These are phyloP conservation scores for Coleophora flavipennella DNA, from an alignment of 2,888 invertebrate species.

Conservation along the genomic window DNA sequence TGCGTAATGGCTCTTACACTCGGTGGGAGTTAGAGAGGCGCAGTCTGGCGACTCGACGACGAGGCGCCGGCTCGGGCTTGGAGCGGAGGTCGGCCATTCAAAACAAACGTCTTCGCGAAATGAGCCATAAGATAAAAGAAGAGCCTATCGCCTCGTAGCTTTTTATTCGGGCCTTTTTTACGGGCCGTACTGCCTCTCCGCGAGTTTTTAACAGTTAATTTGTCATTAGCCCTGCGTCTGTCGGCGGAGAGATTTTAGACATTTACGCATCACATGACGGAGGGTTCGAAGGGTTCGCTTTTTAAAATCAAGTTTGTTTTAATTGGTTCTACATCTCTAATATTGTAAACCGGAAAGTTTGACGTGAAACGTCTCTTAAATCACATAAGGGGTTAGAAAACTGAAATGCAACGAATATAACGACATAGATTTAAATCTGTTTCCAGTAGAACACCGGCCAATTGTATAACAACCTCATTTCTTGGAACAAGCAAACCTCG, in stretches of 20 bases:
- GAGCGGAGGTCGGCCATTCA: conserved; percentile 27
- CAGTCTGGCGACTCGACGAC: conserved; percentile 1
- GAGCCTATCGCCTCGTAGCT: conserved; percentile 28
- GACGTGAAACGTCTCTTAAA: too few relatives aligned
- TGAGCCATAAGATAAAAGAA: conserved; percentile 36
- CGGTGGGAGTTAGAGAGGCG: background rate
- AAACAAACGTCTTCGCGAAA: conserved; percentile 53
- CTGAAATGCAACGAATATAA: too few relatives aligned
- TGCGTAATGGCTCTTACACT: too few relatives aligned
- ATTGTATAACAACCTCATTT: too few relatives aligned
- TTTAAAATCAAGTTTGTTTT: too few relatives aligned
- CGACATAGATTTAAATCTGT: too few relatives aligned
- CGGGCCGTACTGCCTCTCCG: conserved; percentile 36
- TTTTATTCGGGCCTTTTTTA: conserved; percentile 44
- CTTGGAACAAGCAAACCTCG: too few relatives aligned
- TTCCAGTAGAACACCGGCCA: too few relatives aligned
- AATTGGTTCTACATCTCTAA: too few relatives aligned
- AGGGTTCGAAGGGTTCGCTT: background rate
- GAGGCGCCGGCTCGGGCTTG: conserved; percentile 16
- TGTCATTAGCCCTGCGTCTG: conserved; percentile 61
- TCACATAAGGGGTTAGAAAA: too few relatives aligned
- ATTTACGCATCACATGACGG: background rate
- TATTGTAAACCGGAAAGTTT: too few relatives aligned
- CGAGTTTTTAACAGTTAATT: conserved; percentile 59
- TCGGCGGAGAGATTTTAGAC: conserved; percentile 36